Base-by-base conservation (phyloP, 2,888 invertebrate genomes). In the Pedicia rivosa region DNA sequence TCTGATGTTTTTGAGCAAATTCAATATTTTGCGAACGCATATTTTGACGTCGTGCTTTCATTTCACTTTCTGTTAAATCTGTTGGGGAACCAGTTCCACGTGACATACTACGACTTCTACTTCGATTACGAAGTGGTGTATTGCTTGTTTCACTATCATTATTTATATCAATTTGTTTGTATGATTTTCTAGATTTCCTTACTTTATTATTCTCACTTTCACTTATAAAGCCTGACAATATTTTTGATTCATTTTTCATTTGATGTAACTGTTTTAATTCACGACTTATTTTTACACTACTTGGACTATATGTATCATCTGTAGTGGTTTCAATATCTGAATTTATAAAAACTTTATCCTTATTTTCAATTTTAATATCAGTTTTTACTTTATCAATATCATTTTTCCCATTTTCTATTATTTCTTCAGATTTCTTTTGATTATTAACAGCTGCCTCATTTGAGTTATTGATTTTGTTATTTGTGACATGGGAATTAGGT, bases 221-320 rank as follows among this genome's bases (percentile, higher is more conserved):
- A 42, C 63, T 66, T 12, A 64, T 70, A 50, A 66, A 73, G 52
- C 70, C 68, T 46, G 63, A 67, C 29, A 73, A 65, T 33, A 78
- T 68, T 50, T 77, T 73, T 1, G 78, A 76, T 49, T 76, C 75
- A 51, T 70, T 75, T 16, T 75, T 72, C 10, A 76, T 68, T 20
- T 72, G 72, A 43, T 77, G 68, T 16, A 78, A 56, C 2, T 70
- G 71, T 46, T 70, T 64, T 39, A 77, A 57, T 52, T 78, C 78
- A 42, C 73, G 62, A 40, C 65, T 63, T 36, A 66, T 64, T 41
- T 46, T 46, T 3, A 51, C 9, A 5, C 9, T 20, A 13, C 20
- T 32, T 32, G 13, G 9, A 30, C 16, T 7, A 32, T 14, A 20
- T 15, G 14, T 28, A n/a, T 16, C 16, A 7, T 12, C 20, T 9